Percentiles rank a stretch among this genome's conserved stretches.
Evolutionary conservation across 2,797 vertebrate genomes (phyloP).

Genomic region (Geotrypetes seraphini): DNA sequence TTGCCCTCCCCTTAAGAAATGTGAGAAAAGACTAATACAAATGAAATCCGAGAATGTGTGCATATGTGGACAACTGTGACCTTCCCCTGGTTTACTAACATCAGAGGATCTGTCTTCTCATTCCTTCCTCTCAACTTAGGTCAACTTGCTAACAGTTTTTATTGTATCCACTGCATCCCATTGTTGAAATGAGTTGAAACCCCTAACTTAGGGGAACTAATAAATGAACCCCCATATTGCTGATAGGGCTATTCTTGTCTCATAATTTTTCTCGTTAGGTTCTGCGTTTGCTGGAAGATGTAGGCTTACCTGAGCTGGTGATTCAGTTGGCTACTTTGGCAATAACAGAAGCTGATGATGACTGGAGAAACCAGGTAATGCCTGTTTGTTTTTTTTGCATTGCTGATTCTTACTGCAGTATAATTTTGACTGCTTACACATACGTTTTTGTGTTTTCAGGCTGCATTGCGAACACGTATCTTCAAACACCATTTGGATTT

Average conservation of each 20-base stretch:
- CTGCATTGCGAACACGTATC: constrained; percentile 83
- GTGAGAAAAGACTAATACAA: too few relatives aligned
- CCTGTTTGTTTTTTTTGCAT: background rate
- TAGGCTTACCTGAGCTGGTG: constrained; percentile 79
- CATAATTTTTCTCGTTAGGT: constrained; percentile 52
- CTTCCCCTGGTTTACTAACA: too few relatives aligned
- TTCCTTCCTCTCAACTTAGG: too few relatives aligned
- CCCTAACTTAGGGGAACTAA: too few relatives aligned
- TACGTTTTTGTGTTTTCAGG: constrained; percentile 44
- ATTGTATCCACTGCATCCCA: too few relatives aligned
- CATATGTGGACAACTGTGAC: too few relatives aligned
- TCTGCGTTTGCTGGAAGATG: constrained; percentile 74
- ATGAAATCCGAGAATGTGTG: too few relatives aligned
- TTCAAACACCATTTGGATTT: constrained; percentile 95
- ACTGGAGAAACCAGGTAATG: constrained; percentile 74
- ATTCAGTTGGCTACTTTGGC: constrained; percentile 77
- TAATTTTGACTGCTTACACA: background rate
- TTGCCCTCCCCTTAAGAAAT: too few relatives aligned
- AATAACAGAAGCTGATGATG: constrained; percentile 66
- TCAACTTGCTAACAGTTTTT: too few relatives aligned
- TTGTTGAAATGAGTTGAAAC: too few relatives aligned
- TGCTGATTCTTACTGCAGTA: background rate
- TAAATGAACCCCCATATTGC: too few relatives aligned
- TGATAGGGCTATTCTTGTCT: background rate
- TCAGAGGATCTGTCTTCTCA: too few relatives aligned